Conservation (phyloP, 2,888 invertebrate genomes). For the Drosophila kuntzei region DNA sequence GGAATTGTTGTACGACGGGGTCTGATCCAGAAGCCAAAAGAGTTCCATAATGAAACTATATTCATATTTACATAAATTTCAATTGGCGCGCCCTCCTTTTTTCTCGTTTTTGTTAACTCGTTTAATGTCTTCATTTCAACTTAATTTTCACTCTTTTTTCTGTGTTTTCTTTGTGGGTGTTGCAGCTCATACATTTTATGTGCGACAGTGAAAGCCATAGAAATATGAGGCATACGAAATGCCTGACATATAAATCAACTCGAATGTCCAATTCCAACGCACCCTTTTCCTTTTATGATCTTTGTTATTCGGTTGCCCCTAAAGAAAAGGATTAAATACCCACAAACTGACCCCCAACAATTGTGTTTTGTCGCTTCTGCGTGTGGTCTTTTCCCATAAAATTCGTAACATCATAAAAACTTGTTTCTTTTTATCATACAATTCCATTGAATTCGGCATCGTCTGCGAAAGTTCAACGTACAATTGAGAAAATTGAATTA, state of each 20-base stretch:
- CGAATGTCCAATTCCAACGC: slow-evolving; percentile 60
- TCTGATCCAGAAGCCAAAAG: slow-evolving; percentile 63
- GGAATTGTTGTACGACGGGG: slow-evolving; percentile 26
- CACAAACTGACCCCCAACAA: slow-evolving; percentile 62
- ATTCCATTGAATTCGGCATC: slow-evolving; percentile 30
- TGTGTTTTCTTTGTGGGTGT: slow-evolving; percentile 60
- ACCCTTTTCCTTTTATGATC: slow-evolving; percentile 59
- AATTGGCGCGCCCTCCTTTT: slow-evolving; percentile 53
- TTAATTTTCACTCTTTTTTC: slow-evolving; percentile 52
- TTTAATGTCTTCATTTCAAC: slow-evolving; percentile 71
- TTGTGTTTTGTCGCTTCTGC: slow-evolving; percentile 30
- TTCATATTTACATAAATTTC: slow-evolving; percentile 57
- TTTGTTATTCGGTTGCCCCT: slow-evolving; percentile 22
- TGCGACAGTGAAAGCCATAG: slow-evolving; percentile 78
- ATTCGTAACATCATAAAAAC: slow-evolving; percentile 14
- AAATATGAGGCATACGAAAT: slow-evolving; percentile 65
- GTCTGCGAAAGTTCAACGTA: slow-evolving; percentile 41
- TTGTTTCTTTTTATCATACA: slow-evolving; percentile 28
- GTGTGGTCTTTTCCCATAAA: slow-evolving; percentile 37
- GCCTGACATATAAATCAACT: slow-evolving; percentile 68
- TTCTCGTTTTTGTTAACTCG: slow-evolving; percentile 25
- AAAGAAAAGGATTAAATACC: slow-evolving; percentile 73
- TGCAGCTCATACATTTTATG: slow-evolving; percentile 57
- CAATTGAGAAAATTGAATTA: slow-evolving; percentile 8
- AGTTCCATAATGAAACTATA: slow-evolving; percentile 29